Evolutionary conservation across 1,140 invertebrate species (phyloP), one percentile per base, ranked within the genome.

Genomic region (Drosophila biarmipes): DNA sequence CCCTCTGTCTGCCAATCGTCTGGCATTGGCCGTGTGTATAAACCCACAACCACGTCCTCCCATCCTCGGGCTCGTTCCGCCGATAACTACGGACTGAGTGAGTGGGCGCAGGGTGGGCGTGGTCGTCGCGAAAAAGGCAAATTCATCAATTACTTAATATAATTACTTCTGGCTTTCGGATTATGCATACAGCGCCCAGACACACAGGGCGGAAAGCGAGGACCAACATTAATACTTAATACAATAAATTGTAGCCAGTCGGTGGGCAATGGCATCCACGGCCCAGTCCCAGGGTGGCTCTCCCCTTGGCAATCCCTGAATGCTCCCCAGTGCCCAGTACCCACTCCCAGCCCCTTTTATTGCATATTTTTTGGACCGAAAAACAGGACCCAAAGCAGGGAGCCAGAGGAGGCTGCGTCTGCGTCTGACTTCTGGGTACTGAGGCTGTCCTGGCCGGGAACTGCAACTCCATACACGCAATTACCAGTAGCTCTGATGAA

Each of bases 71-170:
- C 31, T 34, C 24, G n/a, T 37, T 31, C 27, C 14, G 4, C 15
- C 8, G 43, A n/a, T 19, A 24, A 17, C n/a, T 51, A 29, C 11
- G 2, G 29, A 8, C 12, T 14, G 27, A 38, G 43, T 45, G 27
- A 31, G 51, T 21, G 27, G 40, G 14, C 19, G 34, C 42, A 11
- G 29, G 11, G 14, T 6, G n/a, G 49, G 19, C 34, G 64, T 15
- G 27, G 42, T 27, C 59, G 38, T 71, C 80, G 76, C 80, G 78
- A 89, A 90, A 89, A 85, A 67, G 82, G 84, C 85, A 89, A 89
- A 89, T 89, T 89, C 84, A 89, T 89, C 84, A 89, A 89, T 89
- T 89, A 89, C 84, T 89, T 89, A 89, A 89, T 90, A 89, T 89
- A 89, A 89, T 89, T 89, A 89, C 84, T 89, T 89, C 89, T 89